phyloP scores from a whole-genome alignment of 2,888 invertebrate species.

The Protophormia terraenovae region DNA sequence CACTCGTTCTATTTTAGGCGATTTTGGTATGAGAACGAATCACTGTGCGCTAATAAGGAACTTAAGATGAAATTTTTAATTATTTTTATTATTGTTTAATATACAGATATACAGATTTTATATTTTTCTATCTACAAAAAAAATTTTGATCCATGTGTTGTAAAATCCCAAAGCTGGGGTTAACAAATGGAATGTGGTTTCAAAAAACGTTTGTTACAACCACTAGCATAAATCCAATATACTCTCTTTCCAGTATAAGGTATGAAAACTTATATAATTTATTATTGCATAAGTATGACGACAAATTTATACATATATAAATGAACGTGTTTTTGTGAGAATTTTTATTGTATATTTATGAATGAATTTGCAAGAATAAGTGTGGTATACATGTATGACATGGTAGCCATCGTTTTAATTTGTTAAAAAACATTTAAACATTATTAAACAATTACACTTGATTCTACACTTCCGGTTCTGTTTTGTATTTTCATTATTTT shows the following conservation, averaged over 20 bases:
- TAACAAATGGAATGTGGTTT: too few relatives aligned
- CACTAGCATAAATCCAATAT: neutral
- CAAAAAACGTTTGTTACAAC: neutral
- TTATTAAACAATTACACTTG: conserved; percentile 55
- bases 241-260: neutral
- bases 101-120: too few relatives aligned
- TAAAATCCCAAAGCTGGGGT: too few relatives aligned
- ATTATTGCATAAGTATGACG: neutral
- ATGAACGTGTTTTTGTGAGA: neutral
- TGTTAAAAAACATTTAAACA: conserved; percentile 54
- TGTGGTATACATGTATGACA: neutral
- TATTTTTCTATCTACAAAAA: too few relatives aligned
- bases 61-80: too few relatives aligned
- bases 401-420: conserved; percentile 38
- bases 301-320: neutral
- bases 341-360: too few relatives aligned
- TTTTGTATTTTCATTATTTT: conserved; percentile 12
- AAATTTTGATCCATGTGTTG: too few relatives aligned
- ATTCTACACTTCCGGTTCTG: conserved; percentile 42
- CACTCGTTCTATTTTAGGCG: too few relatives aligned
- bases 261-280: neutral
- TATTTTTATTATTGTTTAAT: too few relatives aligned
- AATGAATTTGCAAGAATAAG: neutral
- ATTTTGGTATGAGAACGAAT: too few relatives aligned
- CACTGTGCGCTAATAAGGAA: too few relatives aligned